phyloP scores from a whole-genome alignment of 23 tunicate species.

The Phallusia fumigata region DNA sequence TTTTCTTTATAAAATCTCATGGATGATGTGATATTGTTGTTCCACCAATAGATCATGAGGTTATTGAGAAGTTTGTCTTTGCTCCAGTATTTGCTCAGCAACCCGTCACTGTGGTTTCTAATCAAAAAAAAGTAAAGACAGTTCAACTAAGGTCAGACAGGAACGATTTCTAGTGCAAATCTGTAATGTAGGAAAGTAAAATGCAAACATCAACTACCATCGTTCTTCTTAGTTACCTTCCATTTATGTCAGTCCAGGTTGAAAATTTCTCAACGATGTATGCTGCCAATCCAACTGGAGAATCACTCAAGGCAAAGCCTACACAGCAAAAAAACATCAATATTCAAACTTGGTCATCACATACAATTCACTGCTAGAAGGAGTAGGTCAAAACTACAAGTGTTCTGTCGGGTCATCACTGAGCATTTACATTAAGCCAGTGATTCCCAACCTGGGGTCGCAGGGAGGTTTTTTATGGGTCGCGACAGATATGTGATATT shows the following conservation, averaged over 20 bases:
- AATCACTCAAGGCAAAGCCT: slow-evolving; percentile 87
- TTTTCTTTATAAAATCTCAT: slow-evolving; percentile 83
- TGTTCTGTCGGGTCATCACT: too few relatives aligned
- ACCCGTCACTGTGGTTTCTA: slow-evolving; percentile 40
- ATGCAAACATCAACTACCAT: not conserved
- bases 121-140: not conserved
- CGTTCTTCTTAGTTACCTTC: slow-evolving; percentile 26
- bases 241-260: slow-evolving; percentile 68
- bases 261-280: slow-evolving; percentile 88
- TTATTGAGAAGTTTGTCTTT: slow-evolving; percentile 71
- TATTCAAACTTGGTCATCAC: too few relatives aligned
- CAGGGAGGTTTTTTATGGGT: too few relatives aligned
- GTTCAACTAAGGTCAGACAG: too few relatives aligned
- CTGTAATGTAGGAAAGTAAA: not conserved
- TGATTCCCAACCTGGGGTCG: too few relatives aligned
- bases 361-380: too few relatives aligned
- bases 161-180: not conserved
- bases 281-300: slow-evolving; percentile 93
- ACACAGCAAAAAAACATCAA: not conserved
- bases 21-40: slow-evolving; percentile 74
- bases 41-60: slow-evolving; percentile 91
- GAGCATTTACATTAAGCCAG: not conserved
- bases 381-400: too few relatives aligned
- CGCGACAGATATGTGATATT: too few relatives aligned
- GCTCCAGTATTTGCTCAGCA: slow-evolving; percentile 59